These are phyloP conservation scores for Thera obeliscata DNA, from an alignment of 2,888 invertebrate genomes.

Conservation along the genomic window DNA sequence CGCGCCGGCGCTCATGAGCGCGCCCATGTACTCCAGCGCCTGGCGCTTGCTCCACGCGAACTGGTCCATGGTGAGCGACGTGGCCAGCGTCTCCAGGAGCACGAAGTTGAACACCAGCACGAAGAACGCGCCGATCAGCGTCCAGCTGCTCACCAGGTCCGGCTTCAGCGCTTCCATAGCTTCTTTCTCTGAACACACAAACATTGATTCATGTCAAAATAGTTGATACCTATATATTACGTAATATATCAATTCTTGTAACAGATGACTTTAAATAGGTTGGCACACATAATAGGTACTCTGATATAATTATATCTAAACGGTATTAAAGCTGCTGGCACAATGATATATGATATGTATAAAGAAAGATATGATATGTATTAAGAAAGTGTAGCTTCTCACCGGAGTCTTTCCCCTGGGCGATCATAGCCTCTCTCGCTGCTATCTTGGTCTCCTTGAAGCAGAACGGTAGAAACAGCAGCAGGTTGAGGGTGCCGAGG, in stretches of 20 bases:
- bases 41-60: slow-evolving; percentile 92
- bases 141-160: slow-evolving; percentile 91
- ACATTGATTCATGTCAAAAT: no score
- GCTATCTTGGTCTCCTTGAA: slow-evolving; percentile 92
- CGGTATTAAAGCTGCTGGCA: no score
- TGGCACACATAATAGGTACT: no score
- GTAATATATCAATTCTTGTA: no score
- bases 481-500: slow-evolving; percentile 88
- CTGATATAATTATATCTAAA: no score
- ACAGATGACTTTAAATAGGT: no score
- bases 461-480: slow-evolving; percentile 89
- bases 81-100: slow-evolving; percentile 92
- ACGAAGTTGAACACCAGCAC: slow-evolving; percentile 95
- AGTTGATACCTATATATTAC: no score
- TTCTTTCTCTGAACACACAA: slow-evolving; percentile 85
- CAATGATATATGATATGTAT: no score
- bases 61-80: slow-evolving; percentile 94
- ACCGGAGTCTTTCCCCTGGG: slow-evolving; percentile 88
- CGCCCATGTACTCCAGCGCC: slow-evolving; percentile 92
- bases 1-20: slow-evolving; percentile 92
- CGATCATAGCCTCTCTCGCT: slow-evolving; percentile 90
- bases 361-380: no score
- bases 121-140: slow-evolving; percentile 91
- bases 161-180: slow-evolving; percentile 88
- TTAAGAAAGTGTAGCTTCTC: slow-evolving; percentile 3